A percentile compares a stretch with the other conserved stretches of the same genome.
Conservation (phyloP, 2,888 invertebrate species). For the Microplitis manilae region DNA sequence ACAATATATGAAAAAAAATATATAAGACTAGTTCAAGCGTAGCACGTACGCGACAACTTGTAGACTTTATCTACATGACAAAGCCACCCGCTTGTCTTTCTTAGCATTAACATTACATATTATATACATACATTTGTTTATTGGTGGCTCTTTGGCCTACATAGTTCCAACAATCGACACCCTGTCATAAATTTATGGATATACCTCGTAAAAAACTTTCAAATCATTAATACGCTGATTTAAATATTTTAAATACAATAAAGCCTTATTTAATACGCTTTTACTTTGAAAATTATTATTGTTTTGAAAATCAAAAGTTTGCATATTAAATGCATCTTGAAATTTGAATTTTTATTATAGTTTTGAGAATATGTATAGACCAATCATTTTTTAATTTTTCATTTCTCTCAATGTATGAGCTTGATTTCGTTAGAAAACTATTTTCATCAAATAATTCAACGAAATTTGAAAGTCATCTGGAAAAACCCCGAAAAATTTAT, state of each 20-base stretch:
- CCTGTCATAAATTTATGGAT: background rate
- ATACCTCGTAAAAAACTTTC: background rate
- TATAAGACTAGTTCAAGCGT: slow-evolving; percentile 41
- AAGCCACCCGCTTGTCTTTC: slow-evolving; percentile 9
- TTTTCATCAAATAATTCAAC: too few relatives aligned
- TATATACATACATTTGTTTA: background rate
- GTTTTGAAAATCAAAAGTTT: background rate
- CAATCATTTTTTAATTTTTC: too few relatives aligned
- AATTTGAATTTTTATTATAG: too few relatives aligned
- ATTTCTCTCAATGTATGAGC: too few relatives aligned
- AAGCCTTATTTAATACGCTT: background rate
- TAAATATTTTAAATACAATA: background rate
- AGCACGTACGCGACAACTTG: slow-evolving; percentile 47
- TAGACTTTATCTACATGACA: slow-evolving; percentile 17
- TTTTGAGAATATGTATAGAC: too few relatives aligned
- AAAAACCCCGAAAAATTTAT: too few relatives aligned
- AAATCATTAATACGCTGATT: background rate
- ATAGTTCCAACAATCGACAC: background rate
- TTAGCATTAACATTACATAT: background rate
- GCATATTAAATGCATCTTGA: too few relatives aligned
- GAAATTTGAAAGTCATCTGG: too few relatives aligned
- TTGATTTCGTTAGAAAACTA: too few relatives aligned
- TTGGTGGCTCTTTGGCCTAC: slow-evolving; percentile 7
- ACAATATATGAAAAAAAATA: background rate
- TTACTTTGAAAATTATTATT: background rate